A percentile compares a stretch with the other conserved stretches of the same genome.
phyloP scores from a whole-genome alignment of 2,888 invertebrate species.

The Fragum sueziense region DNA sequence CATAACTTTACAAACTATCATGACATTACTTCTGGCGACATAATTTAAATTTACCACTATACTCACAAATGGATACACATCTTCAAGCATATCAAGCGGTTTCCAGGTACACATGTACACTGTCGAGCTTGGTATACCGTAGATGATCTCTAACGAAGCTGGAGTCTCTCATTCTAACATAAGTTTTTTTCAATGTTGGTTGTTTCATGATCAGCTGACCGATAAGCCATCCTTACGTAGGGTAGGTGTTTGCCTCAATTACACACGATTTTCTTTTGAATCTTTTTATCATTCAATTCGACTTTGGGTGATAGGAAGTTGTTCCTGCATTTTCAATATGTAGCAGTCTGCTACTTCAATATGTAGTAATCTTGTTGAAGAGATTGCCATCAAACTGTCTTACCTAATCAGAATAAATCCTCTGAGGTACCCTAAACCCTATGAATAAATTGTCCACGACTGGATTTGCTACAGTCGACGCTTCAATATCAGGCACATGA shows the following conservation, averaged over 20 bases:
- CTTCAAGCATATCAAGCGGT: not conserved
- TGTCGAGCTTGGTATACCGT: not conserved
- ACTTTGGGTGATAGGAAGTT: not conserved
- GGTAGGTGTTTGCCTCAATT: not conserved
- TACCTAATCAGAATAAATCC: not conserved
- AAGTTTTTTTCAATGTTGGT: not conserved
- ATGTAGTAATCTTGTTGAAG: not conserved
- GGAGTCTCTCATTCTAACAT: not conserved
- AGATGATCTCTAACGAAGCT: not conserved
- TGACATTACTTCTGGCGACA: not conserved
- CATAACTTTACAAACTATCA: not conserved
- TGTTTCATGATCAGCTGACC: not conserved
- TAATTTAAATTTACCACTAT: not conserved
- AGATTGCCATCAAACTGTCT: not conserved
- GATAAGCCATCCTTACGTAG: not conserved
- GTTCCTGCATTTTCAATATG: not conserved
- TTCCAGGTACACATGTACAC: not conserved
- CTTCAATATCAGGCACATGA: not conserved
- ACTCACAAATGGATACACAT: not conserved
- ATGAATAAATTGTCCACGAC: not conserved
- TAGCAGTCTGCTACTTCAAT: not conserved
- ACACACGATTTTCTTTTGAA: not conserved
- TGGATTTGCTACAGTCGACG: not conserved
- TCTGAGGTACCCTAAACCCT: not conserved
- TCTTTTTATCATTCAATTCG: not conserved